Conservation (phyloP, 2,113 vertebrate species). For the Blennius ocellaris region DNA sequence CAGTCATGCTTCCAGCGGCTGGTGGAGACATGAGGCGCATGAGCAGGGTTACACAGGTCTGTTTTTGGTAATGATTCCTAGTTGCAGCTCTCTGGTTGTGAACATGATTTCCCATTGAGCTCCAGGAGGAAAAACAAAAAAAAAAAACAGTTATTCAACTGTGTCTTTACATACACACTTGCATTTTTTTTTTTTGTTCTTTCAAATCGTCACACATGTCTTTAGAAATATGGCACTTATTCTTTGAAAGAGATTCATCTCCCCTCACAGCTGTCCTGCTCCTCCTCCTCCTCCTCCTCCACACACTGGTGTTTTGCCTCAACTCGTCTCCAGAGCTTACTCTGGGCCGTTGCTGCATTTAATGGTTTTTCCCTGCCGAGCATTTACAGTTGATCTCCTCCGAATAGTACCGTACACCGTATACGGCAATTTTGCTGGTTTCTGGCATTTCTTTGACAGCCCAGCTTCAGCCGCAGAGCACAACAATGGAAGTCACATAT, state of each 20-base stretch:
- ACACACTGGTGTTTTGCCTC: constrained; percentile 53
- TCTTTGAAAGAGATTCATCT: constrained; percentile 14
- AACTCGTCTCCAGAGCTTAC: constrained; percentile 43
- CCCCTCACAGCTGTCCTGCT: constrained; percentile 8
- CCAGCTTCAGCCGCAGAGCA: constrained; percentile 11
- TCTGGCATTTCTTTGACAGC: constrained; percentile 29
- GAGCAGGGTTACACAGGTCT: too few species aligned
- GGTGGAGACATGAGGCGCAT: neutral
- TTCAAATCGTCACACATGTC: neutral
- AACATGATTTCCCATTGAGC: too few species aligned
- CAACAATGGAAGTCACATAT: constrained; percentile 32
- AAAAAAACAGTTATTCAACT: neutral
- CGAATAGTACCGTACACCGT: constrained; percentile 28
- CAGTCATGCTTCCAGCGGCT: neutral
- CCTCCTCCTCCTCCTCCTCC: neutral
- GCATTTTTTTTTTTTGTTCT: too few species aligned
- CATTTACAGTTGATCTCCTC: constrained; percentile 45
- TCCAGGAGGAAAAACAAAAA: too few species aligned
- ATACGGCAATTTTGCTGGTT: constrained; percentile 17
- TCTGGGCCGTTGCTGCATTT: constrained; percentile 58
- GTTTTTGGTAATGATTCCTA: too few species aligned
- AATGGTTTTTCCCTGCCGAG: constrained; percentile 59
- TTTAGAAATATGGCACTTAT: constrained; percentile 18
- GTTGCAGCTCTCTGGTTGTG: too few species aligned
- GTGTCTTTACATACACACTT: neutral